Conservation (phyloP, 2,113 vertebrate genomes). For the Dolichotis patagonum region DNA sequence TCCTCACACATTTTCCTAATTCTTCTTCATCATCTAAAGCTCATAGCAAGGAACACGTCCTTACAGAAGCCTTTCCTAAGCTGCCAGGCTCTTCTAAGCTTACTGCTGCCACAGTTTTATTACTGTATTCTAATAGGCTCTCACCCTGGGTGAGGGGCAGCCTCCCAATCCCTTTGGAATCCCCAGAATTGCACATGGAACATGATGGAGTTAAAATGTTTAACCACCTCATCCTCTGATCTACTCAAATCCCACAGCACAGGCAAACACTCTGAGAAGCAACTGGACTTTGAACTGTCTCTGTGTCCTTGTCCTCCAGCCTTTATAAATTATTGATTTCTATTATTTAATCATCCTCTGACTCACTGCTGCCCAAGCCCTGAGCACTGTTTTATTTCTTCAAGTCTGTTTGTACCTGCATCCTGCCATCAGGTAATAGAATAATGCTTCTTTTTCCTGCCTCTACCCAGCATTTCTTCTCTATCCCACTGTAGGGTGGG, state of each 20-base stretch:
- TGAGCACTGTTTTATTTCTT: conserved; percentile 9
- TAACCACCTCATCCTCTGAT: neutral
- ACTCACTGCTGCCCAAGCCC: neutral
- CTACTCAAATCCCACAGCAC: neutral
- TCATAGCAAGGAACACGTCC: neutral
- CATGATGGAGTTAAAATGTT: neutral
- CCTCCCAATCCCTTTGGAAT: neutral
- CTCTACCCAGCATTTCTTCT: neutral
- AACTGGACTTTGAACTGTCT: neutral
- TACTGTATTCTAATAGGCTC: neutral
- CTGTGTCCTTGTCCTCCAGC: neutral
- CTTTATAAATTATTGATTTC: conserved; percentile 2
- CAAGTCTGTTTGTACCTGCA: neutral
- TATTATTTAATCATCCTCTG: conserved; percentile 34
- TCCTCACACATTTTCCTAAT: neutral
- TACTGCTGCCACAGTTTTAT: neutral
- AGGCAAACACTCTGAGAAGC: neutral
- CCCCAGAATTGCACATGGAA: neutral
- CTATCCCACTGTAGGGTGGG: neutral
- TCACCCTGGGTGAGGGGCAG: neutral
- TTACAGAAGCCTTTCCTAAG: neutral
- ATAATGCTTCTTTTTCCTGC: neutral
- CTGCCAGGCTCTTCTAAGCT: neutral
- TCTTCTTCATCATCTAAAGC: neutral
- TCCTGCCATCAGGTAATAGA: neutral